Percentiles rank a stretch among this genome's conserved stretches.
phyloP scores from a whole-genome alignment of 2,113 vertebrate species.

The Onychostruthus taczanowskii region DNA sequence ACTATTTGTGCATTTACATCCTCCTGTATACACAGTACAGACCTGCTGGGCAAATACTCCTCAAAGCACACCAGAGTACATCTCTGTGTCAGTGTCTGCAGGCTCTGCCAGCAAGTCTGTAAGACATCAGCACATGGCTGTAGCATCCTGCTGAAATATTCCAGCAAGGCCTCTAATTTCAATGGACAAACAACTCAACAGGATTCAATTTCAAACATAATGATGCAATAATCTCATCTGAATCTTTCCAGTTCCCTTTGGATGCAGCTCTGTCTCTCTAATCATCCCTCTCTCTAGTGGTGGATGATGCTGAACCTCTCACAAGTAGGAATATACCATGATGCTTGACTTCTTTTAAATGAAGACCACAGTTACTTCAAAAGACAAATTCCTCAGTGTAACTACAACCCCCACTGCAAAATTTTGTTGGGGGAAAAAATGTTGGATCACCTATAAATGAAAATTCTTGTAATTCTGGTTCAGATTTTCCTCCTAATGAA shows the following conservation, averaged over 20 bases:
- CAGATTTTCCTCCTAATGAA: background rate
- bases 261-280: background rate
- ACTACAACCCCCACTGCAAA: background rate
- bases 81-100: background rate
- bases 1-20: background rate
- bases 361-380: background rate
- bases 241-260: background rate
- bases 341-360: background rate
- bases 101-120: background rate
- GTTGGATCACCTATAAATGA: background rate
- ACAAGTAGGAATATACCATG: background rate
- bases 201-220: background rate
- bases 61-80: background rate
- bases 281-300: background rate
- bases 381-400: accelerated
- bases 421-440: accelerated
- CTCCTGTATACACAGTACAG: background rate
- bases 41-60: background rate
- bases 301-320: background rate
- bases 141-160: background rate
- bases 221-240: background rate
- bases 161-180: background rate
- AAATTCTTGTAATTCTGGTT: background rate
- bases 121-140: background rate
- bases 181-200: background rate